Evolutionary conservation across 2,797 vertebrate species (phyloP), one percentile per base, ranked within the genome.

Genomic region (Botia kubotai): DNA sequence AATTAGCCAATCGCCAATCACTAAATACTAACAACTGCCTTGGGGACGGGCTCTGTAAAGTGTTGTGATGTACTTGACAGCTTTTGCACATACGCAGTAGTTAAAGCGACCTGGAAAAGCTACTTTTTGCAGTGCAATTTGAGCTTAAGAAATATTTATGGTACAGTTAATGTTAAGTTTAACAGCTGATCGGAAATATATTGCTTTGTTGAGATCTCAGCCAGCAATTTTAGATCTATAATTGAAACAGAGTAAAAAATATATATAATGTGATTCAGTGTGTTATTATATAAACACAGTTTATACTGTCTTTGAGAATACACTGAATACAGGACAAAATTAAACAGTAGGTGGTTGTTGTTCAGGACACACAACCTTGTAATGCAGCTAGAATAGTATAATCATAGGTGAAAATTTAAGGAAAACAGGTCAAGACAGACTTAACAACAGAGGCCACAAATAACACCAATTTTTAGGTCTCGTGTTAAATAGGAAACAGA

Each of bases 401-500:
- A 79, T 10, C 58, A 14, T 43, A 53, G 70, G 23, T 90, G 87
- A 81, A 83, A 23, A 77, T 82, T 85, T 70, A 21, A 72, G 63
- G 48, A 36, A 58, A n/a, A 46, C 52, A n/a, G 36, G 50, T 85
- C 84, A 88, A 80, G 85, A 86, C 88, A 87, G 89, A 92, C 88
- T 90, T 89, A 92, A 91, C 89, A 93, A 83, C 55, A n/a, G 80
- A 87, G 87, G 62, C 84, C 86, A 68, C 81, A 72, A 73, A 48
- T 23, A 52, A 29, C 80, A 85, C 82, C 83, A 90, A 87, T 90
- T 90, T 81, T 87, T 87, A 81, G 85, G 82, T 84, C 82, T 82
- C 89, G 89, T 85, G 89, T 84, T 87, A 89, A 93, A 92, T 91
- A 94, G 93, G 94, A 94, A 93, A 89, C 89, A 89, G 92, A 86